phyloP scores from a whole-genome alignment of 2,797 vertebrate species.

The Crocodylus rhombifer region DNA sequence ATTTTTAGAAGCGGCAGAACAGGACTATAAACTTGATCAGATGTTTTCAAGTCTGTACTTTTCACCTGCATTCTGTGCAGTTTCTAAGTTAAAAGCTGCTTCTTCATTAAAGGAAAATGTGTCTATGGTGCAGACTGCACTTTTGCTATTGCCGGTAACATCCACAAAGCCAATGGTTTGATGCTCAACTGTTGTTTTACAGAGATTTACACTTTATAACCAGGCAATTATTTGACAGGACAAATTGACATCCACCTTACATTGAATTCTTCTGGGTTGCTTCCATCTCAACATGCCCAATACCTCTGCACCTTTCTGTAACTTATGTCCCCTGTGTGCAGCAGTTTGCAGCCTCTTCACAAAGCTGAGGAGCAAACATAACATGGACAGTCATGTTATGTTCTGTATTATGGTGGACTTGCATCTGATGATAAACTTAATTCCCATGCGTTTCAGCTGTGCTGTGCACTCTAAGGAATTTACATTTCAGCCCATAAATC shows the following conservation, averaged over 20 bases:
- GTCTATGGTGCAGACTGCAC: background rate
- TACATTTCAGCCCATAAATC: background rate
- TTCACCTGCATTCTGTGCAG: background rate
- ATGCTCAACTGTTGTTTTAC: background rate
- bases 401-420: background rate
- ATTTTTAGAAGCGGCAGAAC: background rate
- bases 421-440: conserved; percentile 25
- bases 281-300: background rate
- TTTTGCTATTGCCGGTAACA: background rate
- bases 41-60: conserved; percentile 21
- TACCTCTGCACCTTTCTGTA: conserved; percentile 11
- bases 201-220: background rate
- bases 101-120: background rate
- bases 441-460: background rate
- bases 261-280: conserved; percentile 10
- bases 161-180: conserved; percentile 8
- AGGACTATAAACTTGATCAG: conserved; percentile 6
- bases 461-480: background rate
- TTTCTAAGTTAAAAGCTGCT: conserved; percentile 15
- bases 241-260: conserved; percentile 1
- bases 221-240: conserved; percentile 9
- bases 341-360: background rate
- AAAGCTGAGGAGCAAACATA: background rate
- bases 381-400: background rate
- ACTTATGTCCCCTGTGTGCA: background rate